Evolutionary conservation across 2,113 vertebrate genomes (phyloP).

Genomic region (Galbula dea): DNA sequence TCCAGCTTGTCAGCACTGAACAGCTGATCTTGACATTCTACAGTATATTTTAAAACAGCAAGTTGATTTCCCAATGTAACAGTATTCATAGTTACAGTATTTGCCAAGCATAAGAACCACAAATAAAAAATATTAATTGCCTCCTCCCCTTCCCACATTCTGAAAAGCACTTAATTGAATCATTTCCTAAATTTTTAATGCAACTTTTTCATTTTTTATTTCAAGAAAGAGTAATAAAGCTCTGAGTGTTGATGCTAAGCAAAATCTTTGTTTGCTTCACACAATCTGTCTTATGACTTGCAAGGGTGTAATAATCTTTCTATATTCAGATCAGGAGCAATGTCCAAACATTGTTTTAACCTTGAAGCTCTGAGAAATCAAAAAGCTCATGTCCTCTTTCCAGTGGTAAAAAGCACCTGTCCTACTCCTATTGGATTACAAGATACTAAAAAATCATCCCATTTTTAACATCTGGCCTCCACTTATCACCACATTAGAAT

Average conservation of each 20-base stretch:
- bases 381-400: not conserved
- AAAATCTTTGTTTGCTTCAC: not conserved
- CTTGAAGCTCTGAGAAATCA: not conserved
- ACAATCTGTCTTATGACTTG: not conserved
- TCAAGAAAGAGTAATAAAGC: not conserved
- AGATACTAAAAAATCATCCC: not conserved
- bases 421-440: not conserved
- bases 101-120: not conserved
- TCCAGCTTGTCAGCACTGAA: not conserved
- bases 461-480: not conserved
- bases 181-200: not conserved
- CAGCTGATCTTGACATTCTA: not conserved
- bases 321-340: not conserved
- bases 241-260: not conserved
- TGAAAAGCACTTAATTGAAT: not conserved
- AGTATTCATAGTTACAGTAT: not conserved
- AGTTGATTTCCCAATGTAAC: not conserved
- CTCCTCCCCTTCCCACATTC: not conserved
- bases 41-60: not conserved
- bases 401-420: not conserved
- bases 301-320: not conserved
- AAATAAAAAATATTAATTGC: not conserved
- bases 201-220: not conserved
- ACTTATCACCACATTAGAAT: not conserved
- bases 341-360: not conserved